phyloP scores from a whole-genome alignment of 2,888 invertebrate genomes.

The Plusia festucae region DNA sequence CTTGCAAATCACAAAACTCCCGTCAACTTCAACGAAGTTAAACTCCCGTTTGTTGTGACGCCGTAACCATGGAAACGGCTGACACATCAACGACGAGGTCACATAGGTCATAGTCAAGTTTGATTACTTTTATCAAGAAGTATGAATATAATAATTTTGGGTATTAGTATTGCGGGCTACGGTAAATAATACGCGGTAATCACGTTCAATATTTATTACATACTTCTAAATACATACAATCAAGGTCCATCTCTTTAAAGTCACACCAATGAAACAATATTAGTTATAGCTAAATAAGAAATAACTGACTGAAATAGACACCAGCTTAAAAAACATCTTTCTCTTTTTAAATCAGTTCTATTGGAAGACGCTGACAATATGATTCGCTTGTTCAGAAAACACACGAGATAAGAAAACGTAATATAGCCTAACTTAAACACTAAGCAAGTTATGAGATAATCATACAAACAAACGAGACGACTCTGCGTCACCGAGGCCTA shows the following conservation, averaged over 20 bases:
- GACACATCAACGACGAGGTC: conserved; percentile 30
- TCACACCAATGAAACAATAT: conserved; percentile 82
- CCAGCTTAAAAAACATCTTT: conserved; percentile 71
- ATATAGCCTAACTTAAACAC: conserved; percentile 63
- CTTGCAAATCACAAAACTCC: conserved; percentile 13
- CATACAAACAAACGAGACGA: conserved; percentile 45
- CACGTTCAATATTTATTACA: conserved; percentile 85
- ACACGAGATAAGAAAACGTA: conserved; percentile 63
- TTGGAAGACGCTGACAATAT: conserved; percentile 83
- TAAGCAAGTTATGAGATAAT: conserved; percentile 55
- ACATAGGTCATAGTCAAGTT: conserved; percentile 1
- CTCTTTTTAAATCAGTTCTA: conserved; percentile 73
- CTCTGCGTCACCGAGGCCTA: conserved; percentile 64
- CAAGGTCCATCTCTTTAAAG: conserved; percentile 81
- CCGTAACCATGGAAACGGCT: conserved; percentile 76
- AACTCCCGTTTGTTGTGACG: conserved; percentile 80
- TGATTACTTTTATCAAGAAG: conserved; percentile 2
- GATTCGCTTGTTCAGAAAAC: conserved; percentile 60
- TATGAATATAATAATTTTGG: not conserved
- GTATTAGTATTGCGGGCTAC: not conserved
- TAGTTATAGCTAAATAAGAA: conserved; percentile 73
- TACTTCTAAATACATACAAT: conserved; percentile 85
- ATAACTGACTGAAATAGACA: conserved; percentile 81
- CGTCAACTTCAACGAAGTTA: conserved; percentile 14
- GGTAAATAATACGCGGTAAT: conserved; percentile 63